These are phyloP conservation scores for Aphyosemion australe DNA, from an alignment of 2,113 vertebrate genomes.

Conservation along the genomic window DNA sequence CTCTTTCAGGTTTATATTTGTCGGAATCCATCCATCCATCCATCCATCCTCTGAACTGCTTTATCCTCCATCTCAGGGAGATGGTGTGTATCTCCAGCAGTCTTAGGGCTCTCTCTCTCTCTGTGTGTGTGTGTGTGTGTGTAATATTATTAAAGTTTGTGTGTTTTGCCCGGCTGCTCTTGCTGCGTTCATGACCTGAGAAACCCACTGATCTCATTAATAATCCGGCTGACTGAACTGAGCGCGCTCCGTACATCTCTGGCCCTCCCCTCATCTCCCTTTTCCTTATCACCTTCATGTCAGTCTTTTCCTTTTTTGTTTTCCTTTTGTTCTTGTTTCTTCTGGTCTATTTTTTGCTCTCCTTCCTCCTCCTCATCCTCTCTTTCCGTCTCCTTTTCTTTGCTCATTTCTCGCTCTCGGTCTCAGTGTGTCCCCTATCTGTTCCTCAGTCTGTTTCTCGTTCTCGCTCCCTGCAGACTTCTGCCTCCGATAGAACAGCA, in stretches of 20 bases:
- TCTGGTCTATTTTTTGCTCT: conserved; percentile 44
- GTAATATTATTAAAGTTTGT: background rate
- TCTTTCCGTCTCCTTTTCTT: conserved; percentile 12
- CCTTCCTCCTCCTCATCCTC: conserved; percentile 40
- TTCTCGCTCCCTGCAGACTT: conserved; percentile 62
- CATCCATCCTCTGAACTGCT: too few species aligned
- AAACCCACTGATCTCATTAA: conserved; percentile 73
- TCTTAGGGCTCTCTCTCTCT: background rate
- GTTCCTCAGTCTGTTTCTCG: conserved; percentile 48
- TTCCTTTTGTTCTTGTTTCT: conserved; percentile 55
- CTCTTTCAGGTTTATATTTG: too few species aligned
- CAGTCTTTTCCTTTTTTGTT: conserved; percentile 30
- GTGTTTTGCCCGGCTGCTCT: conserved; percentile 22
- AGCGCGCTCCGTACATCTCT: conserved; percentile 38
- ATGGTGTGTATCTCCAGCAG: background rate
- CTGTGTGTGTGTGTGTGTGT: background rate
- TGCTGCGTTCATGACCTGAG: conserved; percentile 54
- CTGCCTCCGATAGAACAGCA: conserved; percentile 64
- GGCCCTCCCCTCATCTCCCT: conserved; percentile 18
- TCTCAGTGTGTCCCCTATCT: conserved; percentile 36
- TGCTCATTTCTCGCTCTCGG: conserved; percentile 5
- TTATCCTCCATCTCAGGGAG: too few species aligned
- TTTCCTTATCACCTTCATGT: conserved; percentile 51
- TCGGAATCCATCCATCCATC: too few species aligned
- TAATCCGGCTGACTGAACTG: conserved; percentile 73